Evolutionary conservation across 2,888 invertebrate genomes (phyloP).

Genomic region (Tachina grossa): DNA sequence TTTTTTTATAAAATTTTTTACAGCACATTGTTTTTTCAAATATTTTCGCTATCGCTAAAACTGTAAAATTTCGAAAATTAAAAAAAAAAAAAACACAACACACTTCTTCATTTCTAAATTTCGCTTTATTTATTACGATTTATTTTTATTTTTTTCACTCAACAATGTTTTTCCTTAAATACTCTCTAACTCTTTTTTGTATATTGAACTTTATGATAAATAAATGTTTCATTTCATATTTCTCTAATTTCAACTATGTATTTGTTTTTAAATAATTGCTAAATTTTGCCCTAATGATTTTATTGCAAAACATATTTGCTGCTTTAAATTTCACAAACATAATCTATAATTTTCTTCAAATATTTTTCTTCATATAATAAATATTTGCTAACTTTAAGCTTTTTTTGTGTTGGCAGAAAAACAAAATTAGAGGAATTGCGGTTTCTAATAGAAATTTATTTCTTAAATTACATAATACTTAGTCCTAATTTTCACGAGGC

Average conservation of each 20-base stretch:
- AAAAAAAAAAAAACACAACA: not conserved
- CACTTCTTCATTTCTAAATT: conserved; percentile 44
- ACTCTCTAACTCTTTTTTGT: not conserved
- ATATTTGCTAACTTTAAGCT: conserved; percentile 42
- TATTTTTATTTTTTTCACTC: conserved; percentile 49
- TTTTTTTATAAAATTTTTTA: no score
- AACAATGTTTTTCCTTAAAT: conserved; percentile 51
- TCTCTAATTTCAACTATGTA: conserved; percentile 51
- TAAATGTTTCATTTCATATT: conserved; percentile 61
- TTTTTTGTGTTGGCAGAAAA: conserved; percentile 11
- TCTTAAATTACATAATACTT: not conserved
- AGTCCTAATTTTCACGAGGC: no score
- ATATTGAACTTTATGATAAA: conserved; percentile 54
- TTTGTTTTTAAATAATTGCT: not conserved
- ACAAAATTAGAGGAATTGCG: not conserved
- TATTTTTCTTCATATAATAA: conserved; percentile 16
- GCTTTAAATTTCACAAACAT: conserved; percentile 15
- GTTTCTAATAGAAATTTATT: not conserved
- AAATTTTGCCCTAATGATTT: not conserved
- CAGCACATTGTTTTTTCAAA: no score
- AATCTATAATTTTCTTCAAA: conserved; percentile 31
- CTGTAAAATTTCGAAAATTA: not conserved
- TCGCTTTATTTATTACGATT: conserved; percentile 51
- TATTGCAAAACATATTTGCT: conserved; percentile 25
- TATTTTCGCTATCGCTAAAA: not conserved